Percentiles rank a stretch among this genome's conserved stretches.
Evolutionary conservation across 2,797 vertebrate genomes (phyloP).

Genomic region (Argya squamiceps): DNA sequence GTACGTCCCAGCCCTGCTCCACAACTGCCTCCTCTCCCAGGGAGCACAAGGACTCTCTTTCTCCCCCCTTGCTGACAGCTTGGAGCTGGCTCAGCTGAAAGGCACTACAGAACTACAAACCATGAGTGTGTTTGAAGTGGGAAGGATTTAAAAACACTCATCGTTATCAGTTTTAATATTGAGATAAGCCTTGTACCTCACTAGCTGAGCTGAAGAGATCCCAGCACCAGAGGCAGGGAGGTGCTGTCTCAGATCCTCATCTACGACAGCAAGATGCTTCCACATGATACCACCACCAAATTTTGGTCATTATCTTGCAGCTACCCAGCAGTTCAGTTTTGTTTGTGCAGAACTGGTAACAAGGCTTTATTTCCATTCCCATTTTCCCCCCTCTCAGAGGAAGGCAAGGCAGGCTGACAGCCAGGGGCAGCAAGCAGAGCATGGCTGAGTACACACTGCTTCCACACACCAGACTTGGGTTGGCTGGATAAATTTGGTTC

Average conservation of each 20-base stretch:
- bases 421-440: neutral
- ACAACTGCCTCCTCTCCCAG: neutral
- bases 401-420: neutral
- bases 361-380: neutral
- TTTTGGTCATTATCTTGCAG: neutral
- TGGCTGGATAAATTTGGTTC: neutral
- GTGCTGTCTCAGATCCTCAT: neutral
- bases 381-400: neutral
- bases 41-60: neutral
- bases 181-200: neutral
- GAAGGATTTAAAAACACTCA: neutral
- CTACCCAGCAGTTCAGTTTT: neutral
- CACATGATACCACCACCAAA: neutral
- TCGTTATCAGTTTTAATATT: neutral
- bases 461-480: neutral
- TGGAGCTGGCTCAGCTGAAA: neutral
- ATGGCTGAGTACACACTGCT: neutral
- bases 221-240: neutral
- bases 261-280: neutral
- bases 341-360: neutral
- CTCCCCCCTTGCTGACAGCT: neutral
- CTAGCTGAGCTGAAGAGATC: neutral
- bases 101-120: neutral
- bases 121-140: neutral
- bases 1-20: neutral